Base-by-base conservation (phyloP, 2,888 invertebrate species). In the Petrophora chlorosata region DNA sequence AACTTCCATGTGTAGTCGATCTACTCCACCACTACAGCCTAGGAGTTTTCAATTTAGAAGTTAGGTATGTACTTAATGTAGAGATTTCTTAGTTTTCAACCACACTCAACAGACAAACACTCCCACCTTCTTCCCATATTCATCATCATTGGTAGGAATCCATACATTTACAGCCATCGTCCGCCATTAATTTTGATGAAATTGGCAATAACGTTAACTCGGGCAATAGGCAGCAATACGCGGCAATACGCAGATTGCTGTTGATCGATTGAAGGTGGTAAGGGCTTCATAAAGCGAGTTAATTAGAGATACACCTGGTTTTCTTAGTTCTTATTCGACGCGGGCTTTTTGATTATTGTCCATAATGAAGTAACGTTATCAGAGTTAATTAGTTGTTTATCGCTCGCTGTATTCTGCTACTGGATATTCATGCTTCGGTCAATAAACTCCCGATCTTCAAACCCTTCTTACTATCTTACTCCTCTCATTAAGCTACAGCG, bases 131-230 rank as follows among this genome's bases (percentile, higher is more conserved):
- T 7, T 2, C 4, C 2, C 3, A 7, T 10, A 2, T n/a, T 13
- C 3, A 30, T 17, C 5, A 26, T 29, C n/a, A 29, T 35, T 13
- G 2, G 12, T 7, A 48, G 30, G 45, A 53, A 41, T 38, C 28
- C 39, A 42, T 19, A 38, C 41, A 42, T 56, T 54, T 59, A 59
- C 49, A 49, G 25, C 42, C 43, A 48, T 43, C 48, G 32, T 41
- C 46, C 52, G 28, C 54, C 32, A 56, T 59, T 47, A 56, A 53
- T 53, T 56, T 59, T 48, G 52, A 56, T 59, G 44, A 53, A 56
- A 56, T 56, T 50, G 54, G 41, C 59, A 50, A 43, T 52, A 49
- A 52, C 26, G 40, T 35, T 50, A 50, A 50, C 43, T 12, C 25
- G 34, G 39, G 43, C 49, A 33, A 42, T 42, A 48, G 19, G 15